Base-by-base conservation (phyloP, 2,888 invertebrate genomes). In the Sabatieria punctata region DNA sequence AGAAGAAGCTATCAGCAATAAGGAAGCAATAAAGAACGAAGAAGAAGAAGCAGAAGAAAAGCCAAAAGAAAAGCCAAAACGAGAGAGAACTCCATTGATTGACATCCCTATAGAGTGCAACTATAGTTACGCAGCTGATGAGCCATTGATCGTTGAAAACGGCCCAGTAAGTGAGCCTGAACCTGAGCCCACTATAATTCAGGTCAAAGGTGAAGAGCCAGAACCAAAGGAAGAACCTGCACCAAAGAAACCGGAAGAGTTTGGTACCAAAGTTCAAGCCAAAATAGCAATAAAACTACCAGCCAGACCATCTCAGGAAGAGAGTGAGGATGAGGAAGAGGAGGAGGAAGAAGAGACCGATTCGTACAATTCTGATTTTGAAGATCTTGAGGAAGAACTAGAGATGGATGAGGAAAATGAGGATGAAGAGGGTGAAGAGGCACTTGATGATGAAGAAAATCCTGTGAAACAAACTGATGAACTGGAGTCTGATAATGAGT, bases 341-440 rank as follows among this genome's bases (percentile, higher is more conserved):
- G 45, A 48, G 23, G 48, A 48, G 30, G 23, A 41, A 15, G 46
- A 47, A 3, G 48, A 43, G 25, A 41, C 43, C 21, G 41, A 41
- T 15, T 43, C 37, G 3, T 11, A 36, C 19, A 49, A 30, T 19
- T 27, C 50, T 8, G 49, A 48, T 26, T 48, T 35, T 26, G 49
- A 49, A 22, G 49, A 41, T 41, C 33, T 40, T 18, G 41, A 40
- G 23, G 13, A 37, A 52, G 19, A 57, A 55, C 35, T 57, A 46
- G 41, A 57, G 49, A n/a, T 57, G 47, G 33, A 57, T 55, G 40
- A 58, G 45, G 36, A 57, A 42, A 15, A 59, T 46, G 22, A 56
- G 49, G n/a, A 52, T 47, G 39, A 57, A 52, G 40, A 59, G 54
- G 41, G 52, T 54, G 45, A 59, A 52, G 2, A 6, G 43, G 13